Evolutionary conservation across 2,888 invertebrate genomes (phyloP), one percentile per base, ranked within the genome.

Genomic region (Dolomedes plantarius): DNA sequence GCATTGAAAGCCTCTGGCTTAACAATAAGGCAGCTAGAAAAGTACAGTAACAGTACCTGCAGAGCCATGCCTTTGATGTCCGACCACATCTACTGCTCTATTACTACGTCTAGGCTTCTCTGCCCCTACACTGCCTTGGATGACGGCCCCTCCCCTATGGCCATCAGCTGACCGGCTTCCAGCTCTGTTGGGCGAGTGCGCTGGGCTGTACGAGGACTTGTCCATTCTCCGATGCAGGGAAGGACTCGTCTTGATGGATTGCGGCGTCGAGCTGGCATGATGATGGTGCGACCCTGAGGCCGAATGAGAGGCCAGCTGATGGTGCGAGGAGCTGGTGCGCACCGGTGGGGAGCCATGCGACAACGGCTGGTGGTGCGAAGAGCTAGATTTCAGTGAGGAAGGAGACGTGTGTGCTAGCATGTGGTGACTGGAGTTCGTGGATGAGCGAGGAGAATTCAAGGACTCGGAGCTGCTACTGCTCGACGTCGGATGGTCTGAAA

Each of bases 401-500:
- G 86, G 80, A 6, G 80, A 76, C 19, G 86, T 64, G 50, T 79
- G 79, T 7, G 79, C 36, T 27, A 80, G 56, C 50, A 76, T 28
- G 11, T 74, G 79, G 65, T 85, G 85, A 32, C 50, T 46, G 13
- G 78, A 67, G 16, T 76, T 78, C 6, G 65, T 69, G 31, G 83
- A 72, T 11, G 79, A 62, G 9, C 81, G 77, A 29, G 81, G 78
- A 16, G 87, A 87, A 29, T 81, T 76, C 3, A 87, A 32, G 29
- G 87, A 87, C 62, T 87, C 87, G 13, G 77, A 81, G 23, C 87
- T 87, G 74, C 87, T 87, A 67, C 87, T 87, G 36, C 87, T 87
- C 7, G 87, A 87, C 9, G 87, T 74, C 5, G 46, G 81, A 29
- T 77, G 72, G 41, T 87, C 81, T 87, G 23, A 23, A 76, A 68